These are phyloP conservation scores for Sciurus carolinensis DNA, from an alignment of 2,797 vertebrate genomes.

Conservation along the genomic window DNA sequence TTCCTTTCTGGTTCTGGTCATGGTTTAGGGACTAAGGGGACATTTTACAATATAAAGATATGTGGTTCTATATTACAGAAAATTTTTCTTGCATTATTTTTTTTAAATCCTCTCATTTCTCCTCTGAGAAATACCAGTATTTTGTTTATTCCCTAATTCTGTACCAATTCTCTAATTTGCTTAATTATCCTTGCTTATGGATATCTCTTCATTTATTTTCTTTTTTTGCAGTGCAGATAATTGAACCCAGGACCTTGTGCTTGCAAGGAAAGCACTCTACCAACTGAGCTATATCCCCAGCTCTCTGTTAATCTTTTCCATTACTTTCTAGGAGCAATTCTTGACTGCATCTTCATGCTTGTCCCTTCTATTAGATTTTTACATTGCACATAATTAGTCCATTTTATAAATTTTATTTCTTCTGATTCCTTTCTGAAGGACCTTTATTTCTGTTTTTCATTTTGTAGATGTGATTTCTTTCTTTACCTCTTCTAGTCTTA, in stretches of 20 bases:
- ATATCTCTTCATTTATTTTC: neutral
- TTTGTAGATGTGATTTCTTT: neutral
- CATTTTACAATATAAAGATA: slow-evolving; percentile 14
- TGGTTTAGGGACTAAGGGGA: neutral
- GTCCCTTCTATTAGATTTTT: neutral
- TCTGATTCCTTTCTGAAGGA: neutral
- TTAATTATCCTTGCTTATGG: neutral
- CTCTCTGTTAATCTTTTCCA: neutral
- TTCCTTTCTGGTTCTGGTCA: neutral
- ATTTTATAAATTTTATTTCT: neutral
- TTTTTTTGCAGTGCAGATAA: too few relatives aligned
- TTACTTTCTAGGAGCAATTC: neutral
- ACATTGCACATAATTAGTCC: neutral
- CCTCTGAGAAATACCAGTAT: neutral
- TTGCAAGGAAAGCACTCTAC: too few relatives aligned
- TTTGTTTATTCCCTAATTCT: neutral
- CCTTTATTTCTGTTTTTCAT: neutral
- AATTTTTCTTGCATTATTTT: neutral
- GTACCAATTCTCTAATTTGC: neutral
- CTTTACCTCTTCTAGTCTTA: neutral
- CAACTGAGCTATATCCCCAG: too few relatives aligned
- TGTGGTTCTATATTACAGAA: neutral
- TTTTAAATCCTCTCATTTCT: slow-evolving; percentile 9
- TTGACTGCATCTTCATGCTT: neutral
- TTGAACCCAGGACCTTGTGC: too few relatives aligned